phyloP scores from a whole-genome alignment of 2,113 vertebrate genomes.

The Sapajus apella region DNA sequence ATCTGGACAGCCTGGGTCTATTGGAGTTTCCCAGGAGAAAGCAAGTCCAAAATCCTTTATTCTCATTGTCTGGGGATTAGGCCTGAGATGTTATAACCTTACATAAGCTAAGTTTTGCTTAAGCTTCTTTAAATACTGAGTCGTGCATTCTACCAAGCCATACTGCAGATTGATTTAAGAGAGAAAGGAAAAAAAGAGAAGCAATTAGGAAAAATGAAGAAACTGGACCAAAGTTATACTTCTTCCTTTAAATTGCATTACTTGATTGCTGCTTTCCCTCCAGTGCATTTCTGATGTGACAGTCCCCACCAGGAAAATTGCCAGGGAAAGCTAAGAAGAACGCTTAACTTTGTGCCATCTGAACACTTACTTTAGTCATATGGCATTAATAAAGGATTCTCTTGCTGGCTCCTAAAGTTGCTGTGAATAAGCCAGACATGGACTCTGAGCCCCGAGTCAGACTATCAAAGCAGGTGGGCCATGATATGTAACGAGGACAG shows the following conservation, averaged over 20 bases:
- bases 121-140: neutral
- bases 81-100: neutral
- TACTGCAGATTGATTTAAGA: neutral
- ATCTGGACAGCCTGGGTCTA: neutral
- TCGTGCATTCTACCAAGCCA: neutral
- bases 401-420: neutral
- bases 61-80: neutral
- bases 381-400: neutral
- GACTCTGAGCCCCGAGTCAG: neutral
- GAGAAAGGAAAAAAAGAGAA: neutral
- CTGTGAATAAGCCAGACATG: neutral
- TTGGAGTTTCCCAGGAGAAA: neutral
- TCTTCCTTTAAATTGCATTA: neutral
- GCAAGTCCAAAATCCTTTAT: neutral
- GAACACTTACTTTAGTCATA: neutral
- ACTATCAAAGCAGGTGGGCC: neutral
- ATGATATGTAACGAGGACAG: neutral
- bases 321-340: neutral
- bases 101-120: neutral
- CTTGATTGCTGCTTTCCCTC: neutral
- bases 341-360: neutral
- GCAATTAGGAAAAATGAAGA: neutral
- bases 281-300: neutral
- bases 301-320: neutral
- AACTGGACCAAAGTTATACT: neutral